Evolutionary conservation across 2,888 invertebrate genomes (phyloP).

Genomic region (Tetanocera ferruginea): DNA sequence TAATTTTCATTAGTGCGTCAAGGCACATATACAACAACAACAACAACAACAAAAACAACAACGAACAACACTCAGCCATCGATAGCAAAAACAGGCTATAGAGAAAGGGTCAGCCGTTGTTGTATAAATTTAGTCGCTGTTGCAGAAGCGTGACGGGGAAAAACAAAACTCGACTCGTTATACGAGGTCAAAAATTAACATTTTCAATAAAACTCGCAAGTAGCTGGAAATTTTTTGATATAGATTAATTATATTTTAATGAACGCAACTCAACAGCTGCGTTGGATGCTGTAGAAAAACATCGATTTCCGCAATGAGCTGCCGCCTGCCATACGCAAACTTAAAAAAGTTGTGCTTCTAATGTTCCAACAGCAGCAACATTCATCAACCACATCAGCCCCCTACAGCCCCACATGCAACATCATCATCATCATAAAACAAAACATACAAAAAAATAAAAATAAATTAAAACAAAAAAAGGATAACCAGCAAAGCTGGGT

Average conservation of each 20-base stretch:
- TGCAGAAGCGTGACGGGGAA: background rate
- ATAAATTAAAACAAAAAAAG: background rate
- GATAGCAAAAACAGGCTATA: background rate
- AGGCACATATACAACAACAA: background rate
- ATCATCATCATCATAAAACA: background rate
- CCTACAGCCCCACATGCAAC: background rate
- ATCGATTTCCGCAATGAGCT: no score
- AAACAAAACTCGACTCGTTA: background rate
- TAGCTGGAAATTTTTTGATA: background rate
- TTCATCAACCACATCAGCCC: background rate
- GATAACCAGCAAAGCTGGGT: background rate
- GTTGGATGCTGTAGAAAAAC: background rate
- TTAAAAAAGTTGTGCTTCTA: no score
- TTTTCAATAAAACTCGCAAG: conserved; percentile 3
- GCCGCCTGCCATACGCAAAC: no score
- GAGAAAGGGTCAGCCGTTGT: background rate
- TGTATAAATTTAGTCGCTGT: background rate
- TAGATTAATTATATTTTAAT: conserved; percentile 17
- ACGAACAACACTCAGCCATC: background rate
- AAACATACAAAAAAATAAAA: background rate
- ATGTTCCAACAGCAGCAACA: no score
- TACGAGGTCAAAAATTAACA: background rate
- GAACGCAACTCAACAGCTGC: conserved; percentile 4
- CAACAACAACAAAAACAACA: background rate
- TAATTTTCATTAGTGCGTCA: conserved; percentile 6